Base-by-base conservation (phyloP, 2,888 invertebrate genomes). In the Campopleginae sp. region DNA sequence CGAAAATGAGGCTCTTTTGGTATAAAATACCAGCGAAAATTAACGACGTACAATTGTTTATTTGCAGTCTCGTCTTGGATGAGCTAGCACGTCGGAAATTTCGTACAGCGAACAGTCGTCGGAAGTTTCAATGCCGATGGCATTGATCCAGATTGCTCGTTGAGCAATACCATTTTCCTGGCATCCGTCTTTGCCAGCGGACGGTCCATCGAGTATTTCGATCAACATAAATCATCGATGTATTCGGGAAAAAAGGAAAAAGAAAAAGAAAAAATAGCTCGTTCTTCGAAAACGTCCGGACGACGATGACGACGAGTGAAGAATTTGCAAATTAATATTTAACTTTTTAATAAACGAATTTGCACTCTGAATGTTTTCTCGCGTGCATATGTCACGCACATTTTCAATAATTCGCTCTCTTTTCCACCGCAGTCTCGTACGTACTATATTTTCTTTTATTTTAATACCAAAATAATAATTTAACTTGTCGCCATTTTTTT, bases 201-300 rank as follows among this genome's bases (percentile, higher is more conserved):
- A 74, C 38, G 74, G 72, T 83, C 61, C 66, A 74, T 72, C 82
- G 78, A 38, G 74, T 74, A 74, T 74, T 78, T 54, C 54, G 48
- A 63, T 17, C 65, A 48, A 58, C 68, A 48, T 42, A 54, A 46
- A 75, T 81, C 44, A 44, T 80, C 46, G 75, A 19, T 58, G 61
- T 27, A 42, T 54, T 58, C n/a, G 23, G n/a, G 42, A 19, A 61
- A 61, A 19, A n/a, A n/a, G 23, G 8, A 7, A 23, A 27, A 61
- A 17, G 27, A n/a, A 51, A 51, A 46, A 23, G 14, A 31, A 75
- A 23, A 44, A 78, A 58, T 38, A 7, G 8, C 51, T 78, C 66
- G 66, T 27, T 58, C 27, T 14, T 58, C 14, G 5, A 58, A 48
- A 78, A 23, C 1, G 31, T 27, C 31, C 31, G 58, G 68, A 58